Base-by-base conservation (phyloP, 2,113 vertebrate species). In the Geothlypis trichas region DNA sequence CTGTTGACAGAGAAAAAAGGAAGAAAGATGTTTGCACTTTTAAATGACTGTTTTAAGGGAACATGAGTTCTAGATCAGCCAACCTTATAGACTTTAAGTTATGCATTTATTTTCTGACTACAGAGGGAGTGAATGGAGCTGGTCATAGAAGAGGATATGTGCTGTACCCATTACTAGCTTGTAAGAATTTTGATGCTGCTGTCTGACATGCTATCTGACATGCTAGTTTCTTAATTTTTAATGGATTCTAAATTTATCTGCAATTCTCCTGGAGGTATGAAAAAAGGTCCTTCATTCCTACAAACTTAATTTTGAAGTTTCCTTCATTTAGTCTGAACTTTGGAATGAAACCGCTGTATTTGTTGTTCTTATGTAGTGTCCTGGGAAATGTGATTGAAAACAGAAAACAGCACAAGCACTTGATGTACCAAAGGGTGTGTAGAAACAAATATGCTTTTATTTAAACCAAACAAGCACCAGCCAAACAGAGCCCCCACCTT, bases 71-170 rank as follows among this genome's bases (percentile, higher is more conserved):
- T 72, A 20, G 12, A 57, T 75, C 17, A 9, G 19, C 18, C 28
- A 66, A 26, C 15, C 21, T 47, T 49, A n/a, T 1, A 76, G 15
- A 10, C 18, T 47, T 69, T 21, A 74, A 37, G 13, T 89, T 35
- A 39, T 28, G 10, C 11, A n/a, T 61, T 72, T 84, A 26, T 66
- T 79, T 90, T 93, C 41, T 89, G 54, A 46, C 26, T 69, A n/a
- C 21, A 68, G n/a, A 44, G 35, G 24, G 23, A 57, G 23, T 13
- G 28, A 75, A 41, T 37, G 13, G 26, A 87, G 61, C 46, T 79
- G 20, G 13, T 83, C 0, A 0, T 47, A 83, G 63, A 49, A 66
- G 37, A 54, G 11, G 5, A 5, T 58, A 24, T 13, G 7, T 73
- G 8, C 31, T 68, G 16, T 75, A 54, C 14, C 15, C 7, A 3